A percentile compares a stretch with the other conserved stretches of the same genome.
phyloP scores from a whole-genome alignment of 2,797 vertebrate species.

The Rhincodon typus region DNA sequence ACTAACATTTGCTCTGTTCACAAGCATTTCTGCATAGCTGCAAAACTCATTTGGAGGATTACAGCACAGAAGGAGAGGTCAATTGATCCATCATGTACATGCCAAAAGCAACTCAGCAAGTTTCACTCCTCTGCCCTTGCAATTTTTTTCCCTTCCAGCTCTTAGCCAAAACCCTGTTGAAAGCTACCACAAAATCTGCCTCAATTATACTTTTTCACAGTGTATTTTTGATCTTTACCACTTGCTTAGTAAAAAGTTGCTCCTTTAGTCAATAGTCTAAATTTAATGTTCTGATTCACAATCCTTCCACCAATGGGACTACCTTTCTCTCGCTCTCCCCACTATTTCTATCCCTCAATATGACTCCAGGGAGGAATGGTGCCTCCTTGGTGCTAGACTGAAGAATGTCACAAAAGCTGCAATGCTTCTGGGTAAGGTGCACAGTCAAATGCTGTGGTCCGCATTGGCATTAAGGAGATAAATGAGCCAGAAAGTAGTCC shows the following conservation, averaged over 20 bases:
- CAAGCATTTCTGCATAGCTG: neutral
- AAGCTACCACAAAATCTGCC: neutral
- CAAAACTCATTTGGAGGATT: neutral
- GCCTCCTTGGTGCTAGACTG: no score
- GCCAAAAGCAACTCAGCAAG: neutral
- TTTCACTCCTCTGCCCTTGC: neutral
- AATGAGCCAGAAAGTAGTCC: no score
- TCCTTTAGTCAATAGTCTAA: neutral
- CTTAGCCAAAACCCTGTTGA: neutral
- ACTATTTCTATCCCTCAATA: neutral
- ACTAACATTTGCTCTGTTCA: neutral
- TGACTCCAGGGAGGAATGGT: no score
- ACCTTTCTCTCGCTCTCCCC: no score
- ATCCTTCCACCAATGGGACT: neutral
- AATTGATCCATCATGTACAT: no score
- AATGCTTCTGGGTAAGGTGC: no score
- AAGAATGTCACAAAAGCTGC: no score
- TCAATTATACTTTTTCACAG: neutral
- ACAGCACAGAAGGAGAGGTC: no score
- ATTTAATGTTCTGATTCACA: neutral
- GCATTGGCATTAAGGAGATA: no score
- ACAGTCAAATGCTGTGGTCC: no score
- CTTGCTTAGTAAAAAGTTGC: neutral
- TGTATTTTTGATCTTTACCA: neutral
- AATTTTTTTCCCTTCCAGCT: neutral